Conservation (phyloP, 1,140 invertebrate species). For the Battus philenor region DNA sequence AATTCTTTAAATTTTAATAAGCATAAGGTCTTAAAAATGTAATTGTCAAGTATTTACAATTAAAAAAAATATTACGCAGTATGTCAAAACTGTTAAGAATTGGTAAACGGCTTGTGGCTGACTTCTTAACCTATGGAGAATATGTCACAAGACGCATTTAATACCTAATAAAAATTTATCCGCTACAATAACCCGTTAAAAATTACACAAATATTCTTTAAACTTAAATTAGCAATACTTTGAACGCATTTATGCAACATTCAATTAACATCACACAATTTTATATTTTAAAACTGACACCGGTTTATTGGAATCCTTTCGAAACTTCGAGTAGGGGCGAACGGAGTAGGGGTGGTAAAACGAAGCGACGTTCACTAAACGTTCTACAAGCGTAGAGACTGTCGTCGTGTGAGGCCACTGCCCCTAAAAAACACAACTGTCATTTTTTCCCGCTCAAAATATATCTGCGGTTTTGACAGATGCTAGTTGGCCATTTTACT, state of each 20-base stretch:
- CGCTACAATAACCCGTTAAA: too few relatives aligned
- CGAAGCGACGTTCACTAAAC: slow-evolving; percentile 40
- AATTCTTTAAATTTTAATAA: too few relatives aligned
- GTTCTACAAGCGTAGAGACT: slow-evolving; percentile 46
- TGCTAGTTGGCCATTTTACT: slow-evolving; percentile 21
- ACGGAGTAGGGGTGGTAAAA: slow-evolving; percentile 69
- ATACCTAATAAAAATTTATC: too few relatives aligned
- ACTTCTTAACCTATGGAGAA: too few relatives aligned
- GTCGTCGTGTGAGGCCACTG: slow-evolving; percentile 42
- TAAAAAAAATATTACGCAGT: too few relatives aligned
- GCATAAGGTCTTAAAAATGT: too few relatives aligned
- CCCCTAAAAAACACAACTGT: slow-evolving; percentile 32
- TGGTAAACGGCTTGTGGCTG: too few relatives aligned
- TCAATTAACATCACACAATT: slow-evolving; percentile 50
- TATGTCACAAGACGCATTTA: too few relatives aligned
- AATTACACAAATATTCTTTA: too few relatives aligned
- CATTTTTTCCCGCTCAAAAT: slow-evolving; percentile 29
- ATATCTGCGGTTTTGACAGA: slow-evolving; percentile 24
- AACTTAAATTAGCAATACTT: too few relatives aligned
- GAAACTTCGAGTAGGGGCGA: slow-evolving; percentile 59
- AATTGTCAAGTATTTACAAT: too few relatives aligned
- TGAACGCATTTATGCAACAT: slow-evolving; percentile 54
- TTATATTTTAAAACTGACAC: slow-evolving; percentile 38
- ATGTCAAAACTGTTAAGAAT: too few relatives aligned
- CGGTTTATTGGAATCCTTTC: slow-evolving; percentile 53